A percentile compares a stretch with the other conserved stretches of the same genome.
These are phyloP conservation scores for Furcifer pardalis DNA, from an alignment of 2,797 vertebrate species.

Conservation along the genomic window DNA sequence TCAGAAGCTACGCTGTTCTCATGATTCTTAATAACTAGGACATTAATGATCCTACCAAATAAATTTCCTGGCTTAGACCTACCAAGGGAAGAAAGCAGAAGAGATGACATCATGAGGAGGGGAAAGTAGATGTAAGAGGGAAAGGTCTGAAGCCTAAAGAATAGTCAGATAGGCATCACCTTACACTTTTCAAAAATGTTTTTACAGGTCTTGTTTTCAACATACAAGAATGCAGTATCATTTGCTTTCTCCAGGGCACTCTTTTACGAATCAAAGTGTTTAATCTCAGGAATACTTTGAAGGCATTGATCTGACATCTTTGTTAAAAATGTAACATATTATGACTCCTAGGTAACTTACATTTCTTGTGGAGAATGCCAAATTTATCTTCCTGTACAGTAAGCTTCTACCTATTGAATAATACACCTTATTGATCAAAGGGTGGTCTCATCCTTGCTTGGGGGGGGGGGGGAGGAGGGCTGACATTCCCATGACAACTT, in stretches of 20 bases:
- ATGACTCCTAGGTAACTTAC: neutral
- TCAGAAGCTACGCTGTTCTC: too few species aligned
- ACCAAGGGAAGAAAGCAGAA: too few species aligned
- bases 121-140: too few species aligned
- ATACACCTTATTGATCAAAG: neutral
- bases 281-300: conserved; percentile 13
- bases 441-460: neutral
- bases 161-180: neutral
- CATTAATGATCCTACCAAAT: too few species aligned
- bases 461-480: too few species aligned
- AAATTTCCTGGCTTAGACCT: too few species aligned
- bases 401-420: neutral
- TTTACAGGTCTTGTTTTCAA: conserved; percentile 1
- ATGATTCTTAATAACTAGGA: too few species aligned
- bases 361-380: neutral
- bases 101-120: too few species aligned
- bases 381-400: neutral
- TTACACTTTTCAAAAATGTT: neutral
- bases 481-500: neutral
- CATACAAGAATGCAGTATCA: neutral
- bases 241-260: conserved; percentile 11
- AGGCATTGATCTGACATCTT: conserved; percentile 9
- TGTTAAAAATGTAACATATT: conserved; percentile 3
- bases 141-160: too few species aligned
- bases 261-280: neutral